These are phyloP conservation scores for honey bee (Apis mellifera) DNA, from an alignment of 1,140 invertebrate genomes.

Conservation along the genomic window Amel_HAv3.1 CM009933.2:10821001-10821500, in stretches of 20 bases:
- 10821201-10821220: slow-evolving; percentile 1
- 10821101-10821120: background rate
- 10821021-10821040: slow-evolving; percentile 49
- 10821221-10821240: slow-evolving; percentile 39
- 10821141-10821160: background rate
- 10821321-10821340: slow-evolving; percentile 45
- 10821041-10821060: slow-evolving; percentile 44
- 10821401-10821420: slow-evolving; percentile 45
- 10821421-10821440: slow-evolving; percentile 27
- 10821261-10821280: slow-evolving; percentile 33
- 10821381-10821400: slow-evolving; percentile 54
- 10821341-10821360: slow-evolving; percentile 43
- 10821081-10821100: background rate
- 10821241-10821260: slow-evolving; percentile 34
- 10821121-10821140: background rate
- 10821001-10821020: background rate
- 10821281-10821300: slow-evolving; percentile 48
- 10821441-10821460: slow-evolving; percentile 3
- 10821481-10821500: background rate
- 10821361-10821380: slow-evolving; percentile 47
- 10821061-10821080: background rate
- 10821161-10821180: slow-evolving; percentile 20
- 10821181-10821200: slow-evolving; percentile 14
- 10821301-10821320: slow-evolving; percentile 44
- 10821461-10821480: background rate